phyloP scores from a whole-genome alignment of 2,113 vertebrate genomes.

The Plotosus lineatus region DNA sequence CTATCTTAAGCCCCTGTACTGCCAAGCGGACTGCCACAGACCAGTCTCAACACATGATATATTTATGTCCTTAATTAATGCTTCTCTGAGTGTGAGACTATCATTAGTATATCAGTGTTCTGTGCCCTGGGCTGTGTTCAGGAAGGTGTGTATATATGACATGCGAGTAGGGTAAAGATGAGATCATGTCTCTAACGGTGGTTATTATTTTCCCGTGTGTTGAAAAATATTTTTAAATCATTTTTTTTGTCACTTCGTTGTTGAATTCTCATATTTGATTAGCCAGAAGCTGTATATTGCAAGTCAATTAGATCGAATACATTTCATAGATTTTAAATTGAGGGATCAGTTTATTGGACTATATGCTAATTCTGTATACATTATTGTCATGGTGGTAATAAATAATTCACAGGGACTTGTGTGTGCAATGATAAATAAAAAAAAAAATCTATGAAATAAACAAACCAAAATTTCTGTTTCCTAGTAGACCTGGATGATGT shows the following conservation, averaged over 20 bases:
- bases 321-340: too few relatives aligned
- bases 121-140: neutral
- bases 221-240: neutral
- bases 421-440: too few relatives aligned
- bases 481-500: too few relatives aligned
- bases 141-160: neutral
- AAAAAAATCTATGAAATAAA: too few relatives aligned
- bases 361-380: neutral
- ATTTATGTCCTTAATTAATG: conserved; percentile 30
- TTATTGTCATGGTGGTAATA: neutral
- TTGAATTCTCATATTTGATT: neutral
- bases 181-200: neutral
- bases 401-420: neutral
- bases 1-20: conserved; percentile 31
- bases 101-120: conserved; percentile 16
- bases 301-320: too few relatives aligned
- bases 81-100: conserved; percentile 9
- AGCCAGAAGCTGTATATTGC: neutral
- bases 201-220: neutral
- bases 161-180: neutral
- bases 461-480: too few relatives aligned
- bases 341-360: neutral
- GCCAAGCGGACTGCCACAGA: neutral
- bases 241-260: neutral
- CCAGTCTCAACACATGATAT: neutral